Evolutionary conservation across 2,888 invertebrate genomes (phyloP).

Genomic region (Amiota mariae): DNA sequence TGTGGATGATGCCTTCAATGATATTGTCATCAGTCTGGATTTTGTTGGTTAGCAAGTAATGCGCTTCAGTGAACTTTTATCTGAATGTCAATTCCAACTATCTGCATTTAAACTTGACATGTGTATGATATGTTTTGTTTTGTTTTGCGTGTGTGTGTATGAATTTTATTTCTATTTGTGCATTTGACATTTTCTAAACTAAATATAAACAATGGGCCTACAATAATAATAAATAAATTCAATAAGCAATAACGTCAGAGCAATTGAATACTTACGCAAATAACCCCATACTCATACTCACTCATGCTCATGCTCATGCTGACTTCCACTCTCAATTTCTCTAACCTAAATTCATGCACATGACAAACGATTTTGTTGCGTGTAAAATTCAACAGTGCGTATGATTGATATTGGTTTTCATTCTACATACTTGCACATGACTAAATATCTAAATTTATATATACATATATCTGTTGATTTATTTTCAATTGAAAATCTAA

Average conservation of each 20-base stretch:
- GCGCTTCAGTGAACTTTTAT: too few relatives aligned
- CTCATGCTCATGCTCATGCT: background rate
- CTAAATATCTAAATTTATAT: background rate
- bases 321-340: background rate
- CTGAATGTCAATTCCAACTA: background rate
- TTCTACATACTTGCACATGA: background rate
- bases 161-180: background rate
- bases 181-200: conserved; percentile 7
- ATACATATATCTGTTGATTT: background rate
- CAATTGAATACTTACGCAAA: background rate
- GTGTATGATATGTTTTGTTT: too few relatives aligned
- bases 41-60: too few relatives aligned
- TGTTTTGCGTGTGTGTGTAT: background rate
- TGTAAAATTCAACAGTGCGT: background rate
- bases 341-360: background rate
- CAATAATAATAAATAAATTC: conserved; percentile 9
- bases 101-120: background rate
- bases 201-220: conserved; percentile 1
- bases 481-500: background rate
- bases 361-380: background rate
- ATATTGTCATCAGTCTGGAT: background rate
- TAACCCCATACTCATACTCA: background rate
- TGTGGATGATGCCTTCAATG: too few relatives aligned
- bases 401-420: conserved; percentile 16
- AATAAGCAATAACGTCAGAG: conserved; percentile 1